Conservation (phyloP, 2,113 vertebrate genomes). For the Gobius niger region DNA sequence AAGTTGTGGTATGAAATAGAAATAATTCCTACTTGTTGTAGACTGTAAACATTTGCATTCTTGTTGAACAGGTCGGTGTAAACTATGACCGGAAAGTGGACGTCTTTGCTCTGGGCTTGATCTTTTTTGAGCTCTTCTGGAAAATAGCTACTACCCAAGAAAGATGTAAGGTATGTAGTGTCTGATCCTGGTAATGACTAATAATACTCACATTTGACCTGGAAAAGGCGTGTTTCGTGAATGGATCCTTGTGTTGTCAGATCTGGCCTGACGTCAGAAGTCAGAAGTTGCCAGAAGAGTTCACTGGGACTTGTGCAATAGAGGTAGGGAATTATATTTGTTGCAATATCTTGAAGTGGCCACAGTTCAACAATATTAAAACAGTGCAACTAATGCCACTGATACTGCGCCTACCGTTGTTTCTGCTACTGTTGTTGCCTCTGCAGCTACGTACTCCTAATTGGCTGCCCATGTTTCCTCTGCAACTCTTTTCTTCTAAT, state of each 20-base stretch:
- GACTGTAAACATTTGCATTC: background rate
- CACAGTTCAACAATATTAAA: no score
- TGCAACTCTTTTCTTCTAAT: no score
- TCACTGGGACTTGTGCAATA: conserved; percentile 28
- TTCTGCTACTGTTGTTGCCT: no score
- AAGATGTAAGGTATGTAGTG: conserved; percentile 46
- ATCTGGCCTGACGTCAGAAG: conserved; percentile 11
- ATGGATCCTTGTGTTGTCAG: conserved; percentile 27
- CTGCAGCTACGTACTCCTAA: no score
- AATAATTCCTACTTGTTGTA: background rate
- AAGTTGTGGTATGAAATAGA: no score
- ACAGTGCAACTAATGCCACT: background rate
- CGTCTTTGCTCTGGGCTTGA: conserved; percentile 85
- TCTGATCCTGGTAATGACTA: no score
- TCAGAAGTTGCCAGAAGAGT: conserved; percentile 40
- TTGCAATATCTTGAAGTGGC: no score
- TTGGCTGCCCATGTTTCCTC: no score
- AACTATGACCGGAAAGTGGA: conserved; percentile 82
- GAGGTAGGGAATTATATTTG: conserved; percentile 55
- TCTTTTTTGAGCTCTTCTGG: conserved; percentile 81
- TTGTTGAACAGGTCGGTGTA: background rate
- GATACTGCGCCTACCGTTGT: no score
- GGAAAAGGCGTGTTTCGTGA: background rate
- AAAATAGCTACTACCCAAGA: conserved; percentile 25
- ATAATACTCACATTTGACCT: no score